A percentile compares a stretch with the other conserved stretches of the same genome.
phyloP scores from a whole-genome alignment of 2,113 vertebrate genomes.

The Crotalus horridus region DNA sequence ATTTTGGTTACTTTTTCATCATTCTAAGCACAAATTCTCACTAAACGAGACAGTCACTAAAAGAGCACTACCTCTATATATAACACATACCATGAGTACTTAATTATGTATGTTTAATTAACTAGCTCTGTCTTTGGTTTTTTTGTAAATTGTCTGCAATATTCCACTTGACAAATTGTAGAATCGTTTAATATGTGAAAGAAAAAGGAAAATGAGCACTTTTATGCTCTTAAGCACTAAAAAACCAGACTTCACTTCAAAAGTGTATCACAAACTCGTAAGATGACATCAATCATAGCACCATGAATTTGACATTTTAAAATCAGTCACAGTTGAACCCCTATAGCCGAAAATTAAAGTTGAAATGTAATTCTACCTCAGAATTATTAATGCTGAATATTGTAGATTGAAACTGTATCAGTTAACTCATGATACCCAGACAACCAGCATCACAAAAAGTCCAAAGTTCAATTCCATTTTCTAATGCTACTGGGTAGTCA shows the following conservation, averaged over 20 bases:
- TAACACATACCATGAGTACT: background rate
- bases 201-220: slow-evolving; percentile 23
- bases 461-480: background rate
- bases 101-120: background rate
- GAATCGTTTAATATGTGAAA: background rate
- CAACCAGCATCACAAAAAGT: background rate
- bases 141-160: background rate
- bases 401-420: slow-evolving; percentile 19
- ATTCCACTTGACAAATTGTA: background rate
- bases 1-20: background rate
- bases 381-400: slow-evolving; percentile 31
- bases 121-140: background rate
- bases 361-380: slow-evolving; percentile 19
- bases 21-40: background rate
- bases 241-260: slow-evolving; percentile 43
- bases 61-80: background rate
- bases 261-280: slow-evolving; percentile 42
- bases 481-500: background rate
- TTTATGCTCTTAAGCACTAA: slow-evolving; percentile 17
- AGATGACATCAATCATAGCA: slow-evolving; percentile 32
- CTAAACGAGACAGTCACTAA: background rate
- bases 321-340: slow-evolving; percentile 19
- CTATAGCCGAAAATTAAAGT: slow-evolving; percentile 26
- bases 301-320: background rate
- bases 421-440: slow-evolving; percentile 15